Evolutionary conservation across 2,113 vertebrate genomes (phyloP).

Genomic region (Paratilapia polleni): DNA sequence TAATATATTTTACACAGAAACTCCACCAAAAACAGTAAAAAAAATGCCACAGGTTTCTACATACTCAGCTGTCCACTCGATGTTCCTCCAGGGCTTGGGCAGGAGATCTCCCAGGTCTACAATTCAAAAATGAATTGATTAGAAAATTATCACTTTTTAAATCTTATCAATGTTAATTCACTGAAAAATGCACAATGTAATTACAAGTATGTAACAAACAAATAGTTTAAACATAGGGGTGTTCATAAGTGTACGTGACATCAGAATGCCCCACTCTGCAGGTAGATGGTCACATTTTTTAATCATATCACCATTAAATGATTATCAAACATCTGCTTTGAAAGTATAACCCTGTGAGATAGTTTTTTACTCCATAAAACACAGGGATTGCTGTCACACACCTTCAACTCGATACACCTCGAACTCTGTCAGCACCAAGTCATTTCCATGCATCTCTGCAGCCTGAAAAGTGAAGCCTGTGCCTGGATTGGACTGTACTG

Average conservation of each 20-base stretch:
- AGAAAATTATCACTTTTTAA: neutral
- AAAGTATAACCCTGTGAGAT: neutral
- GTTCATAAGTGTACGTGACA: neutral
- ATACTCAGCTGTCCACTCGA: slow-evolving; percentile 67
- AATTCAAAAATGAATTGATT: neutral
- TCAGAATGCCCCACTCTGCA: neutral
- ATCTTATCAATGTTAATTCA: neutral
- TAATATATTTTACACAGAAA: neutral
- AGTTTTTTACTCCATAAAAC: neutral
- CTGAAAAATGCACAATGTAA: neutral
- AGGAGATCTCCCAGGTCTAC: slow-evolving; percentile 52
- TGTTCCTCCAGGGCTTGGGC: slow-evolving; percentile 71
- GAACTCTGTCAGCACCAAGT: slow-evolving; percentile 64
- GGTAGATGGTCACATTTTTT: neutral
- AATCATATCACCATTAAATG: neutral
- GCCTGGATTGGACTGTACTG: slow-evolving; percentile 36
- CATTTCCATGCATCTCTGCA: slow-evolving; percentile 53
- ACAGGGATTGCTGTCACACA: slow-evolving; percentile 27
- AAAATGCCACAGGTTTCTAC: slow-evolving; percentile 8
- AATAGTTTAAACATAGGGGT: neutral
- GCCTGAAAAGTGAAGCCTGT: slow-evolving; percentile 42
- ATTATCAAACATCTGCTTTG: neutral
- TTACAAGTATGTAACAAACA: neutral
- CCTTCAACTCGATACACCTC: slow-evolving; percentile 76
- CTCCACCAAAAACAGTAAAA: neutral